Conservation (phyloP, 2,113 vertebrate genomes). For the Polypterus bichir region DNA sequence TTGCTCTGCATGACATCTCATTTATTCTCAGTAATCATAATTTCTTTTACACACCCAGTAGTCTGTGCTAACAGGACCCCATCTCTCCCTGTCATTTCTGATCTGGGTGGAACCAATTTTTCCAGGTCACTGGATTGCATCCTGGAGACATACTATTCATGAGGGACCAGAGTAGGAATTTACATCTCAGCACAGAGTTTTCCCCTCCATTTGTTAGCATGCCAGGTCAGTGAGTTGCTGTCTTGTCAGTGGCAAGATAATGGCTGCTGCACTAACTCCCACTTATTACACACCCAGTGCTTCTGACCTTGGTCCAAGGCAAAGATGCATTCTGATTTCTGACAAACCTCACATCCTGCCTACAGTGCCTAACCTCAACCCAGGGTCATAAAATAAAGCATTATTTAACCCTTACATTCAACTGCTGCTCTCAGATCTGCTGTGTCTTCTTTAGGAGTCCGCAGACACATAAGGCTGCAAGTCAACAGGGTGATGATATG, state of each 20-base stretch:
- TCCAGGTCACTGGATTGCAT: conserved; percentile 74
- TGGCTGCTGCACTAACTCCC: conserved; percentile 58
- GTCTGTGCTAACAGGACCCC: conserved; percentile 57
- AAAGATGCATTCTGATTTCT: conserved; percentile 49
- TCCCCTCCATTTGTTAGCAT: conserved; percentile 91
- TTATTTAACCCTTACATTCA: too few relatives aligned
- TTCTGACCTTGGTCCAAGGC: conserved; percentile 74
- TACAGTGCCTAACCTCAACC: conserved; percentile 8
- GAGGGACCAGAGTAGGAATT: conserved; percentile 68
- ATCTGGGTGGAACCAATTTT: conserved; percentile 64
- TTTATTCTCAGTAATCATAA: conserved; percentile 76
- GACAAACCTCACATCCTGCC: conserved; percentile 31
- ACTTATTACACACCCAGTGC: conserved; percentile 78
- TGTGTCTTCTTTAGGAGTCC: too few relatives aligned
- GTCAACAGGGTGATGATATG: too few relatives aligned
- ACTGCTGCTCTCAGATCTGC: too few relatives aligned
- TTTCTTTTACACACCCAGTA: conserved; percentile 78
- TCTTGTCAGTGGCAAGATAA: conserved; percentile 70
- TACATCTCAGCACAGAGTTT: conserved; percentile 77
- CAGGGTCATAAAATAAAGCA: neutral
- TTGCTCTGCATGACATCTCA: conserved; percentile 72
- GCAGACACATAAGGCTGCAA: too few relatives aligned
- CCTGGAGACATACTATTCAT: conserved; percentile 67
- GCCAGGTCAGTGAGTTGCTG: conserved; percentile 77
- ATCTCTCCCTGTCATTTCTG: conserved; percentile 71